Base-by-base conservation (phyloP, 1,140 invertebrate species). In the Trichonephila clavata region DNA sequence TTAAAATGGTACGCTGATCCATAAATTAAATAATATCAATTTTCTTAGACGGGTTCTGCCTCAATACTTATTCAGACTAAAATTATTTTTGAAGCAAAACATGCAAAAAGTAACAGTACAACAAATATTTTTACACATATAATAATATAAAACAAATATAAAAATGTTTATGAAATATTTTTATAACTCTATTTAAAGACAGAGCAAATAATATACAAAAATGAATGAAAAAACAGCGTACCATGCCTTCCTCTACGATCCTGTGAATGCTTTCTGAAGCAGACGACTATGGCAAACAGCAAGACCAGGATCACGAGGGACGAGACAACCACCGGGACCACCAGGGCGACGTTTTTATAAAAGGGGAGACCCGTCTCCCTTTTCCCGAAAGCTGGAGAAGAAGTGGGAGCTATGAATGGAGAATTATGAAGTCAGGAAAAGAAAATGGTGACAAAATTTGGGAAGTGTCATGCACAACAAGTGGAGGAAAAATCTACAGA, bases 391-490 rank as follows among this genome's bases (percentile, higher is more conserved):
- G 83, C 87, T 84, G 93, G 87, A 71, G 88, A 90, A 86, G 88
- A 86, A 83, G 93, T 94, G 20, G 93, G 71, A 57, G 91, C 91
- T 92, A 86, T 57, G 91, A 92, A 86, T 84, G 60, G 61, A 92
- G 80, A 92, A 61, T 86, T 32, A 21, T 0, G 10, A 32, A 32
- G 20, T 81, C 43, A 81, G 80, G 43, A 50, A 39, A 43, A 43
- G 18, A 43, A 21, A 50, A 50, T 43, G 16, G 32, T 21, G 32
- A 81, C 13, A 81, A 32, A 50, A 27, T n/a, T n/a, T 10, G 65
- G 10, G n/a, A 68, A 24, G 10, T 59, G 21, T 81, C 16, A 39
- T 86, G 57, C n/a, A 86, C 50, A 57, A 86, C 50, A 81, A 39
- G 77, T 50, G 21, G n/a, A 68, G 21, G 24, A 59, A 32, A 8